A percentile compares a stretch with the other conserved stretches of the same genome.
phyloP scores from a whole-genome alignment of 1,140 invertebrate species.

The Nasonia giraulti region DNA sequence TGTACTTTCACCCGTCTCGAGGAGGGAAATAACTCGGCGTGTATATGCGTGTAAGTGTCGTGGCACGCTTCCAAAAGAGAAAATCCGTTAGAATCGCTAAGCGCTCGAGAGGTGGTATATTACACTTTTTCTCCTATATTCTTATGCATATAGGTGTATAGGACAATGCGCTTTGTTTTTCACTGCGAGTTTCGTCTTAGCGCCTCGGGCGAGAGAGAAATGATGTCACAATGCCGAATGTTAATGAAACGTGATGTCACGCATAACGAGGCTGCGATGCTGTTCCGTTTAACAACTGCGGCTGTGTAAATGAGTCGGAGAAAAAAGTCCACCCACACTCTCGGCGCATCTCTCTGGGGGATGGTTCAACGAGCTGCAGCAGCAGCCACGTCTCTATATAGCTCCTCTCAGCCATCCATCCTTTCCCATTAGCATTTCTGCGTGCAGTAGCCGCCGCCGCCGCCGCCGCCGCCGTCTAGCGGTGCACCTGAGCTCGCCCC shows the following conservation, averaged over 20 bases:
- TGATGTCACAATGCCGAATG: not conserved
- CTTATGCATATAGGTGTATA: not conserved
- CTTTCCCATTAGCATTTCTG: constrained; percentile 28
- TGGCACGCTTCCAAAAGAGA: constrained; percentile 3
- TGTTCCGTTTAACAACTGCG: not conserved
- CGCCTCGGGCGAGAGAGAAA: not conserved
- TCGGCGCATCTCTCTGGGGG: not conserved
- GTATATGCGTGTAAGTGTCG: not conserved
- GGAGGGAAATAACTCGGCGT: not conserved
- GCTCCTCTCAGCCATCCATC: not conserved
- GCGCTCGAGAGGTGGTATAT: constrained; percentile 1
- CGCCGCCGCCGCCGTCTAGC: not conserved
- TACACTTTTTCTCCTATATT: not conserved
- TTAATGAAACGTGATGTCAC: constrained; percentile 13
- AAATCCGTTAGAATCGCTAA: not conserved
- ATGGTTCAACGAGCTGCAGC: not conserved
- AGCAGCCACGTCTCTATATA: not conserved
- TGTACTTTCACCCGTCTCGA: not conserved
- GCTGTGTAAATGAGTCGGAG: not conserved
- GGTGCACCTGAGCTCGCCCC: not conserved
- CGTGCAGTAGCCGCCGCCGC: not conserved
- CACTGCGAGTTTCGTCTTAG: not conserved
- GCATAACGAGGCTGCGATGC: not conserved
- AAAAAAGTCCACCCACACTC: not conserved
- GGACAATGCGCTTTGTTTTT: not conserved